Evolutionary conservation across 53 echinoderm and acorn worm species (phyloP), one percentile per base, ranked within the genome.

Genomic region (Actinopyga echinites): DNA sequence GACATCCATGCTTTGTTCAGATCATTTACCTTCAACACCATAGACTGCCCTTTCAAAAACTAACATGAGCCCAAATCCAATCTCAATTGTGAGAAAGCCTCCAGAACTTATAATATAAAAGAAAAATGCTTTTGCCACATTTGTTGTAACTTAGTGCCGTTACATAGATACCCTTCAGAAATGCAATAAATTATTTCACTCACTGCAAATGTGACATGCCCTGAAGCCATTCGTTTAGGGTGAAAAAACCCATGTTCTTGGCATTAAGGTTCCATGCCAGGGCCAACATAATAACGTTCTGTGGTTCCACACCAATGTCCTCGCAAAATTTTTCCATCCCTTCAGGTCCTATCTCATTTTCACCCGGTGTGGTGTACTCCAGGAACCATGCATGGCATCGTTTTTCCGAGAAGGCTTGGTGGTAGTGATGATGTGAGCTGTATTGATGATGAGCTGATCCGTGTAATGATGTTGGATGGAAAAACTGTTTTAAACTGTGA

Each of bases 281-380:
- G 42, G 92, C 92, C 84, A 99, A 71, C 99, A 99, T 99, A 49
- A 99, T 92, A 25, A 99, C 89, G 64, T 99, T 99, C 90, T 99
- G 92, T 24, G 99, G 99, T 38, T 95, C 99, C 55, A 99, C 94
- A 5, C 99, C 99, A 37, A 99, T 99, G 59, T 99, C 99, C 77
- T 99, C 94, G 75, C 99, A 99, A 78, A 99, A 99, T 86, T 92
- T 94, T 81, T 99, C 99, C 99, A 99, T 99, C 25, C 99, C 99
- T 49, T 95, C 94, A 1, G 99, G 99, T 30, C 99, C 99, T 45
- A 92, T 68, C 25, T 80, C 56, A 24, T 84, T 64, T 49, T 89
- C 89, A 3, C 78, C 80, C 38, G 68, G 79, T 24, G 87, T 89
- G 10, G 82, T 77, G 75, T 97, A 97, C 57, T 97, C 97, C 20